Conservation (phyloP, 2,113 vertebrate species). For the Heterocephalus glaber region DNA sequence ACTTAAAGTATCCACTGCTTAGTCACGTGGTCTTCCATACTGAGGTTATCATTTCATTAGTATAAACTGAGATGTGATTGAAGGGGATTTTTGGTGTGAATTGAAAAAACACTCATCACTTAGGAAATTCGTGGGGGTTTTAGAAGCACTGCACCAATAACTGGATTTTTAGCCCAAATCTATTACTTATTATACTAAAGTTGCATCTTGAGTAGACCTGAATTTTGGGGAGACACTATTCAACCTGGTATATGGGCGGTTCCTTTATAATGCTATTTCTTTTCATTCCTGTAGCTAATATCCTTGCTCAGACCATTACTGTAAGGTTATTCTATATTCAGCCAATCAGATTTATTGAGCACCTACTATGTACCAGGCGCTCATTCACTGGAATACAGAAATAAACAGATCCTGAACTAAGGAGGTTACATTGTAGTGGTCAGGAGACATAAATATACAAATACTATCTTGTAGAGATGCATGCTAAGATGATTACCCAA, state of each 20-base stretch:
- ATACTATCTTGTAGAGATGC: neutral
- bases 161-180: neutral
- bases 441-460: neutral
- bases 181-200: neutral
- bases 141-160: neutral
- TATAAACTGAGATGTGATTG: neutral
- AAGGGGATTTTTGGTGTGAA: neutral
- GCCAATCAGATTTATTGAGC: neutral
- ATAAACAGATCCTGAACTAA: neutral
- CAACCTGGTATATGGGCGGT: neutral
- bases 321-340: neutral
- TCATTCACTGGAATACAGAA: neutral
- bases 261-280: constrained; percentile 18
- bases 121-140: neutral
- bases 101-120: neutral
- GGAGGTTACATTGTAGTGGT: neutral
- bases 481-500: neutral
- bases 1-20: neutral
- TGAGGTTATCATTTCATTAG: neutral
- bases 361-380: neutral
- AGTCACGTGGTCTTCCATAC: neutral
- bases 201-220: neutral
- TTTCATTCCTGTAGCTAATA: neutral
- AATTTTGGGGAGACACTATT: neutral
- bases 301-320: neutral